These are phyloP conservation scores for Macrobrachium rosenbergii DNA, from an alignment of 1,140 invertebrate genomes.

Conservation along the genomic window DNA sequence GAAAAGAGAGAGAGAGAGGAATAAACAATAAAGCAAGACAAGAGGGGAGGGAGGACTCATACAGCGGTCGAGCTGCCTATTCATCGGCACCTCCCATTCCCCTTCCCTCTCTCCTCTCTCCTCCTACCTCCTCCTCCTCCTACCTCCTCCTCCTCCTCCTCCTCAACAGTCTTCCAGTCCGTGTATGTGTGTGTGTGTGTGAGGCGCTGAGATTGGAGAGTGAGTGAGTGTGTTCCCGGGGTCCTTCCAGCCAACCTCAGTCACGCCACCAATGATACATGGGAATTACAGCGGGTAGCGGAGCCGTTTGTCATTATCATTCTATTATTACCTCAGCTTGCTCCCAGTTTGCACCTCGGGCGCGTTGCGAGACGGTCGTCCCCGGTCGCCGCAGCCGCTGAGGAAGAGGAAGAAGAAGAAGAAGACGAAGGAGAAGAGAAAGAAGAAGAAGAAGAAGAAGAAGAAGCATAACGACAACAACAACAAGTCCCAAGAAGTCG, in stretches of 20 bases:
- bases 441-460: no score
- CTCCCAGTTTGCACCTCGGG: slow-evolving; percentile 19
- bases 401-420: neutral
- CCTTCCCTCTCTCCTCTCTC: no score
- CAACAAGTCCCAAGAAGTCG: no score
- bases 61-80: neutral
- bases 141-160: no score
- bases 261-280: slow-evolving; percentile 21
- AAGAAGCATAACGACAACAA: no score
- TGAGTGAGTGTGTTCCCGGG: slow-evolving; percentile 14
- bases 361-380: slow-evolving; percentile 23
- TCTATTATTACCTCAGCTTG: slow-evolving; percentile 49
- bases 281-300: slow-evolving; percentile 19
- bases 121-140: no score
- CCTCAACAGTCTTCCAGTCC: no score
- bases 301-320: slow-evolving; percentile 54
- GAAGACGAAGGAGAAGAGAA: neutral
- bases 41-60: neutral
- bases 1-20: neutral
- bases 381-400: neutral
- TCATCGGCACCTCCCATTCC: no score
- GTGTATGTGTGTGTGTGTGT: neutral
- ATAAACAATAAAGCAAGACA: neutral
- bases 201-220: slow-evolving; percentile 4
- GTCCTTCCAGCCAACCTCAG: slow-evolving; percentile 5